Base-by-base conservation (phyloP, 2,113 vertebrate species). In the Hippolais icterina region DNA sequence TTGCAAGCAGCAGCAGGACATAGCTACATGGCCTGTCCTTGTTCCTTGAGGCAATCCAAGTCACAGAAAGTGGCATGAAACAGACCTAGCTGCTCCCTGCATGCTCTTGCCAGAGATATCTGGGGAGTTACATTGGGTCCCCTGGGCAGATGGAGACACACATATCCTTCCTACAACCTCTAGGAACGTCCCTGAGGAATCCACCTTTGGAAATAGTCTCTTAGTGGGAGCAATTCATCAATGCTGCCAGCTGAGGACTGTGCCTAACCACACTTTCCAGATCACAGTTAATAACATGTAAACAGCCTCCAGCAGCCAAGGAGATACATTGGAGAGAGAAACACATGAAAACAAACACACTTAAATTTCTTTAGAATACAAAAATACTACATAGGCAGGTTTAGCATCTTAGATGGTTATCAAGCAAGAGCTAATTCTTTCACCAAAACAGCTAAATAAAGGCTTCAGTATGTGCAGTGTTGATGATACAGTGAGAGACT, bases 381-480 rank as follows among this genome's bases (percentile, higher is more conserved):
- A 53, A 95, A 90, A 77, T 66, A 59, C 59, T 80, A 31, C 66
- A 13, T 17, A 35, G 44, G 60, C 52, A 56, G 65, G 56, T 75
- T 90, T 94, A 94, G 64, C 33, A 81, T 94, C 71, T 92, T 80
- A 70, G 49, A 80, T 12, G 3, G 47, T 70, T 94, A 88, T 95
- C 82, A 83, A 66, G 54, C 16, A 74, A 96, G 64, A 87, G 47
- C 66, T 88, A 94, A 65, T 95, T 94, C 39, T 93, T 88, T 81
- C 85, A 83, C 76, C 47, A 89, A 93, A 96, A 75, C 79, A 90
- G 28, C 85, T 95, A 94, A 88, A 94, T 93, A 86, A 88, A 94
- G 47, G 12, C 56, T 94, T 85, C 37, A 71, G 60, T 56, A 44
- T 77, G 52, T 71, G 33, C 76, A 83, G 15, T 21, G 28, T 75